phyloP scores from a whole-genome alignment of 2,888 invertebrate genomes.

The Cistogaster globosa region DNA sequence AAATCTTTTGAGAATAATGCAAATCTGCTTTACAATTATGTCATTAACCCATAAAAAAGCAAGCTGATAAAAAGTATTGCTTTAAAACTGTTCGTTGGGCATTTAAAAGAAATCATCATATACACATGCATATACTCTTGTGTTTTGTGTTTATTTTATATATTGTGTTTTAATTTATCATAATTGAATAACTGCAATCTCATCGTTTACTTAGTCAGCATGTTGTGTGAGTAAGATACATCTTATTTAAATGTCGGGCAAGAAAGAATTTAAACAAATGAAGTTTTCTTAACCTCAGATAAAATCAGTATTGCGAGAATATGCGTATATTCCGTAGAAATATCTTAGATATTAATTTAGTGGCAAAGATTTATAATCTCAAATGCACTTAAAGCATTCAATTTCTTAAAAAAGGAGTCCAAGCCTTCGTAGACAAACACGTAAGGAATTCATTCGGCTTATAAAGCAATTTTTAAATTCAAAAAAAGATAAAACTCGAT shows the following conservation, averaged over 20 bases:
- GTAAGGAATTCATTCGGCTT: no score
- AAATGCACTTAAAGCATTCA: no score
- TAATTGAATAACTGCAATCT: not conserved
- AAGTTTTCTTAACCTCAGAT: not conserved
- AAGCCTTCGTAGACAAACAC: no score
- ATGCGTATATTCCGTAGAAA: no score
- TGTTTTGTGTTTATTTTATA: no score
- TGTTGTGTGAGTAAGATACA: not conserved
- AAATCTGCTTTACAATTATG: no score
- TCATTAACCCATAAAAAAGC: not conserved
- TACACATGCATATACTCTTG: not conserved
- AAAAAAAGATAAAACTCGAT: no score
- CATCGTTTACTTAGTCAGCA: slow-evolving; percentile 13
- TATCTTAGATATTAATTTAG: no score
- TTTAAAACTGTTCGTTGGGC: not conserved
- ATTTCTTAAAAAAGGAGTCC: no score
- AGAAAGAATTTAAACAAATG: not conserved
- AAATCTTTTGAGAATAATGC: no score
- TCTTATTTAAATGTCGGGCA: slow-evolving; percentile 20
- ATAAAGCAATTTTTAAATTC: no score
- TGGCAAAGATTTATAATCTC: no score
- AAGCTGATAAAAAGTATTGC: not conserved
- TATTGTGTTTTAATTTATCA: not conserved
- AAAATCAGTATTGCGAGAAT: not conserved
- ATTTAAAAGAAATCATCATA: not conserved